A percentile compares a stretch with the other conserved stretches of the same genome.
Evolutionary conservation across 2,888 invertebrate genomes (phyloP).

Genomic region (Eubasilissa splendida): DNA sequence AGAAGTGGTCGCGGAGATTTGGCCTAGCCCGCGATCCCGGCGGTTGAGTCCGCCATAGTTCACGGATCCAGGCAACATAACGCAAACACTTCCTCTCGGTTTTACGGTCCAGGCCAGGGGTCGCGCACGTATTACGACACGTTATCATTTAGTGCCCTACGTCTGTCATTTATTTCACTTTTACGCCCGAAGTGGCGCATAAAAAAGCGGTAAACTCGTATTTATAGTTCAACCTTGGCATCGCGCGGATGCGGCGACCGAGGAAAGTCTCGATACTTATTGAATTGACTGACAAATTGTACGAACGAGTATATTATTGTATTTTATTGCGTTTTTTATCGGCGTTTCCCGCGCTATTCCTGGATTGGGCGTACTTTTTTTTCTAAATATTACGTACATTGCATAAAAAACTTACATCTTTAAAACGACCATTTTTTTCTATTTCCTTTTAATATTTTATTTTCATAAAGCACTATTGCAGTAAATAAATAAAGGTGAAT

Average conservation of each 20-base stretch:
- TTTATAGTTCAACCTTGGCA: constrained; percentile 63
- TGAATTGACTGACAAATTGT: constrained; percentile 47
- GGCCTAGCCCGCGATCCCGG: not conserved
- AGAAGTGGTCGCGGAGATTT: not conserved
- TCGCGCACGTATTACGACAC: constrained; percentile 64
- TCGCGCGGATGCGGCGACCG: constrained; percentile 35
- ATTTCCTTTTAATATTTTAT: too few species aligned
- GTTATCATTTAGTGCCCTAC: constrained; percentile 57
- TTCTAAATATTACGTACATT: too few species aligned
- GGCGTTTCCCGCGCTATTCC: not conserved
- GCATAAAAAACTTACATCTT: too few species aligned
- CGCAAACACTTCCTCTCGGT: constrained; percentile 40
- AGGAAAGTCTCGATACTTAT: constrained; percentile 39
- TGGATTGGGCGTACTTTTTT: not conserved
- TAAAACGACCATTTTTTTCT: too few species aligned
- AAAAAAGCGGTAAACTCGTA: constrained; percentile 76
- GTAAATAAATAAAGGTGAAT: too few species aligned
- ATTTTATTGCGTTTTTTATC: constrained; percentile 26
- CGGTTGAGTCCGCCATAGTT: too few species aligned
- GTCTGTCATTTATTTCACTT: constrained; percentile 71
- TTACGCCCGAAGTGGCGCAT: constrained; percentile 76
- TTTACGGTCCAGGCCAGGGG: constrained; percentile 67
- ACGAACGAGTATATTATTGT: constrained; percentile 13
- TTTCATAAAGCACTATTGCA: too few species aligned
- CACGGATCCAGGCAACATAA: too few species aligned